A percentile compares a stretch with the other conserved stretches of the same genome.
Conservation (phyloP, 2,113 vertebrate species). For the Dicerorhinus sumatrensis region DNA sequence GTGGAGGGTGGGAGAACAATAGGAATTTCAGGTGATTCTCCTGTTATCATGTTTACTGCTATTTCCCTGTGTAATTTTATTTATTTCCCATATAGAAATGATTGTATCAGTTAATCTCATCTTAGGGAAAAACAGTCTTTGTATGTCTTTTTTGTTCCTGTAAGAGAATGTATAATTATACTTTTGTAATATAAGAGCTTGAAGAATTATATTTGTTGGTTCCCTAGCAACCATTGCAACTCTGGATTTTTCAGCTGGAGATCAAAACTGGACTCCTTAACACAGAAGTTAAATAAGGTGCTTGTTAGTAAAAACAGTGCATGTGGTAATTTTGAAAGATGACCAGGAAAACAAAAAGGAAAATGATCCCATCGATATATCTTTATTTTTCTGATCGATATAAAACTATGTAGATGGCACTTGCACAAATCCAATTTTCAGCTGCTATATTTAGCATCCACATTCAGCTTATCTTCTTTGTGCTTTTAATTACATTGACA, state of each 20-base stretch:
- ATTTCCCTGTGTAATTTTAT: slow-evolving; percentile 65
- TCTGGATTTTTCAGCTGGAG: slow-evolving; percentile 78
- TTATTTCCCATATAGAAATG: slow-evolving; percentile 65
- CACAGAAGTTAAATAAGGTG: slow-evolving; percentile 79
- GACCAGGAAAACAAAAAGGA: slow-evolving; percentile 50
- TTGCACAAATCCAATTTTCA: slow-evolving; percentile 63
- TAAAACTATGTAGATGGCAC: slow-evolving; percentile 41
- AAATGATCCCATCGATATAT: slow-evolving; percentile 36
- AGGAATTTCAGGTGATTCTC: slow-evolving; percentile 14
- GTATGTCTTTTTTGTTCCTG: slow-evolving; percentile 58
- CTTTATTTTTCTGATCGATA: slow-evolving; percentile 76
- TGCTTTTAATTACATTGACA: slow-evolving; percentile 59
- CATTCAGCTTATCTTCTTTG: slow-evolving; percentile 64
- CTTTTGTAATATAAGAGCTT: slow-evolving; percentile 80
- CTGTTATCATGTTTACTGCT: slow-evolving; percentile 41
- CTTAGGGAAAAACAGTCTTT: slow-evolving; percentile 64
- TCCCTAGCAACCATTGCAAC: slow-evolving; percentile 85
- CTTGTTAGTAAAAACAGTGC: slow-evolving; percentile 79
- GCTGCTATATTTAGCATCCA: slow-evolving; percentile 47
- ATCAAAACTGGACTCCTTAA: slow-evolving; percentile 80
- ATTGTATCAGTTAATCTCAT: slow-evolving; percentile 76
- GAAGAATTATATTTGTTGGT: slow-evolving; percentile 83
- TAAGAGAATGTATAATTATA: slow-evolving; percentile 78
- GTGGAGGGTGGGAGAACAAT: neutral
- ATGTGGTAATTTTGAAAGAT: slow-evolving; percentile 79